Conservation (phyloP, 2,888 invertebrate genomes). For the Apamea epomidion region DNA sequence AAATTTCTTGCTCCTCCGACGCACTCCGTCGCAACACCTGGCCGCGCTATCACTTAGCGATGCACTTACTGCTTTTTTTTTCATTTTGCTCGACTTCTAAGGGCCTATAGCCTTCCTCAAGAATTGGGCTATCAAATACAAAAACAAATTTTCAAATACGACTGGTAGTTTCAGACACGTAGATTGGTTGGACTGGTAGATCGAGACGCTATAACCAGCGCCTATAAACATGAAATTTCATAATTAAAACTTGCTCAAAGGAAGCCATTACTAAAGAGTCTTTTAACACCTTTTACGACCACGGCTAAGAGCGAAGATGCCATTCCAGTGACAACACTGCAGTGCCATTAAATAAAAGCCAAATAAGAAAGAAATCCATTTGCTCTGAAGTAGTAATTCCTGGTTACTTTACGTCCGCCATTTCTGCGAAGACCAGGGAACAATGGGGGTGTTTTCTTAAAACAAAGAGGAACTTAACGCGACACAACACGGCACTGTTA, state of each 20-base stretch:
- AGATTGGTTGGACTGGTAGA: background rate
- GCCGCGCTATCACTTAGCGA: background rate
- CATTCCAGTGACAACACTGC: slow-evolving; percentile 33
- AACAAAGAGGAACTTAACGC: slow-evolving; percentile 65
- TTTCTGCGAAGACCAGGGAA: slow-evolving; percentile 66
- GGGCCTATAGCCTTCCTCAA: no score
- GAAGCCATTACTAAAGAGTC: slow-evolving; percentile 12
- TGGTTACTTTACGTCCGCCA: slow-evolving; percentile 64
- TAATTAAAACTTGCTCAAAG: slow-evolving; percentile 10
- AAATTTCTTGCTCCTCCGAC: background rate
- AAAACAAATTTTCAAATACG: no score
- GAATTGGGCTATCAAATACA: no score
- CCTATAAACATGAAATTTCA: background rate
- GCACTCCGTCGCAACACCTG: background rate
- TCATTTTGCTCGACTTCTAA: no score
- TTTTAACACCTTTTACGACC: slow-evolving; percentile 12
- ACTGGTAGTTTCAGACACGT: no score
- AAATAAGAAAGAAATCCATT: slow-evolving; percentile 71
- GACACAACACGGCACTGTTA: slow-evolving; percentile 42
- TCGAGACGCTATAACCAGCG: background rate
- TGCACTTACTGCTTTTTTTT: no score
- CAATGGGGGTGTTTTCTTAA: slow-evolving; percentile 69
- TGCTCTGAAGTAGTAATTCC: slow-evolving; percentile 66
- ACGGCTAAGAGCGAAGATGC: slow-evolving; percentile 12
- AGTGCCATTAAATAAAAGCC: slow-evolving; percentile 61